These are phyloP conservation scores for Pseudonaja textilis DNA, from an alignment of 2,113 vertebrate genomes.

Conservation along the genomic window DNA sequence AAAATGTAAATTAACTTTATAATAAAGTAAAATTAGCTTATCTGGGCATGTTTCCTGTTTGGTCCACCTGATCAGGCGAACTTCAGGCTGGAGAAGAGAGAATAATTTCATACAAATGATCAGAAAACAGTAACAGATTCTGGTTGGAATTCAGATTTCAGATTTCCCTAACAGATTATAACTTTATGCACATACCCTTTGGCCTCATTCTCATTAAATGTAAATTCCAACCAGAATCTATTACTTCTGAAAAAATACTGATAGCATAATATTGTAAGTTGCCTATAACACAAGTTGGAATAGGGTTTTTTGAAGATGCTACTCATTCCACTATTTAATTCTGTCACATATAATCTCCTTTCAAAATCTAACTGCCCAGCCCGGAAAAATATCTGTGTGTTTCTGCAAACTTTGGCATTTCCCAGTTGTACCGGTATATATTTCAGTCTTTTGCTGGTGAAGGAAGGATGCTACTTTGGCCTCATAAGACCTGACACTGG, in stretches of 20 bases:
- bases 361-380: background rate
- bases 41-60: too few relatives aligned
- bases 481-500: background rate
- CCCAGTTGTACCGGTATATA: background rate
- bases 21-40: too few relatives aligned
- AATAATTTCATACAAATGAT: background rate
- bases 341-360: background rate
- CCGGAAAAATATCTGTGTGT: background rate
- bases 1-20: too few relatives aligned
- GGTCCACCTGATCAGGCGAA: too few relatives aligned
- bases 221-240: background rate
- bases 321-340: background rate
- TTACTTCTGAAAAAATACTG: background rate
- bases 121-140: background rate
- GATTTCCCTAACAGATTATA: background rate
- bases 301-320: background rate
- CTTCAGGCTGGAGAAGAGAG: background rate
- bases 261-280: background rate
- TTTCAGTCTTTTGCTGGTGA: background rate
- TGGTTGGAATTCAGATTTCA: background rate
- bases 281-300: background rate
- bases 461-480: background rate
- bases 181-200: background rate
- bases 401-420: background rate
- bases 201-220: background rate